Conservation (phyloP, 2,113 vertebrate genomes). For the Erythrocebus patas region DNA sequence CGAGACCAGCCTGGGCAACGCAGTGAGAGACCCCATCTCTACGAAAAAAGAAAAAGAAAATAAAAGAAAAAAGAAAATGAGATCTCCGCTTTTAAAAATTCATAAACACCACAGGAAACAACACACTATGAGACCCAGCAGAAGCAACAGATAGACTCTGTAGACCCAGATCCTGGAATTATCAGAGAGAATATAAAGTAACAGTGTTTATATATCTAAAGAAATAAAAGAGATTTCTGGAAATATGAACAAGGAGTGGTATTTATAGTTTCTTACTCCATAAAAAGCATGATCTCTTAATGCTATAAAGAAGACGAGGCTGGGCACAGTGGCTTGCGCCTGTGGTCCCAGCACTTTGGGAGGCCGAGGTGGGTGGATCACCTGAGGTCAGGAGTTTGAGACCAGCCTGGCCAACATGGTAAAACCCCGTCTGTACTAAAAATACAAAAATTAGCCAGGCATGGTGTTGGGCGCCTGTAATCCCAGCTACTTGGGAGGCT, state of each 20-base stretch:
- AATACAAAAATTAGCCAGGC: too few relatives aligned
- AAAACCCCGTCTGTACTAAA: too few relatives aligned
- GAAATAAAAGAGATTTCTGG: neutral
- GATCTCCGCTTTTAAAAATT: neutral
- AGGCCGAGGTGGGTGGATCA: too few relatives aligned
- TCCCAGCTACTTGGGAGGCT: too few relatives aligned
- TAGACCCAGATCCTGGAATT: neutral
- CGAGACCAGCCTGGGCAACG: neutral
- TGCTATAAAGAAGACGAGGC: neutral
- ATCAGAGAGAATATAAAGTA: neutral
- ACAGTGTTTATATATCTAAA: neutral
- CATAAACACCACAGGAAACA: neutral
- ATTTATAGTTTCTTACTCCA: neutral
- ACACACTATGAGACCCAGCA: fast-evolving
- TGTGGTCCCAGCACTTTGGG: too few relatives aligned
- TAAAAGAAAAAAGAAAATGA: too few relatives aligned
- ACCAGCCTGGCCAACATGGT: too few relatives aligned
- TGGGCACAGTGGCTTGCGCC: fast-evolving
- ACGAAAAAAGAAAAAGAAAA: neutral
- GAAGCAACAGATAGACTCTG: neutral
- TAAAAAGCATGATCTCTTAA: neutral
- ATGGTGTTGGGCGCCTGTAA: too few relatives aligned
- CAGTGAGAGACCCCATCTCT: neutral
- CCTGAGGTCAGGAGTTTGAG: too few relatives aligned
- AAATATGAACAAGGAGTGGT: neutral